These are phyloP conservation scores for Scaptomyza polygonia DNA, from an alignment of 2,888 invertebrate genomes.

Conservation along the genomic window DNA sequence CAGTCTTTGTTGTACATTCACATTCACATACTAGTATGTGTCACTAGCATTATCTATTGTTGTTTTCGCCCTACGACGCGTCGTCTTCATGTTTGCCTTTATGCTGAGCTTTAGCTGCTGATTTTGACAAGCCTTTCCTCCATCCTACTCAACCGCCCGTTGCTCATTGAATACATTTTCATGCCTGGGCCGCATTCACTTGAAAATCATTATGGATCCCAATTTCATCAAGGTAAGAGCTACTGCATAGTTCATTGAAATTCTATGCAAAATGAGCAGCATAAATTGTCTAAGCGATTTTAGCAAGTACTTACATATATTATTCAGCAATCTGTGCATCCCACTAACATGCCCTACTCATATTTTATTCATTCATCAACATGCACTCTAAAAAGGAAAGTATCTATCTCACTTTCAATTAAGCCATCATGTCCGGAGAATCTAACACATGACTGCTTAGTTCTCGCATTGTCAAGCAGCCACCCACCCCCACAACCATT, in stretches of 20 bases:
- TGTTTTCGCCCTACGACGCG: slow-evolving; percentile 11
- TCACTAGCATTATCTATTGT: slow-evolving; percentile 55
- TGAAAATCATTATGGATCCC: slow-evolving; percentile 28
- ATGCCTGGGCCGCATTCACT: slow-evolving; percentile 5
- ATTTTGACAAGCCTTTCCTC: slow-evolving; percentile 30
- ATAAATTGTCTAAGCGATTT: slow-evolving; percentile 21
- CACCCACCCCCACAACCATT: slow-evolving; percentile 19
- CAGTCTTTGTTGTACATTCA: slow-evolving; percentile 34
- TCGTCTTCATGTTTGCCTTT: slow-evolving; percentile 12
- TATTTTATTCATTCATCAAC: slow-evolving; percentile 32
- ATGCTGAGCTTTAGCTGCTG: slow-evolving; percentile 26
- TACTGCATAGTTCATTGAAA: slow-evolving; percentile 22
- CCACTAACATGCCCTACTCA: background rate
- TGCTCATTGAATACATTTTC: background rate
- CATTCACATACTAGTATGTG: slow-evolving; percentile 33
- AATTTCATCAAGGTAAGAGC: slow-evolving; percentile 29
- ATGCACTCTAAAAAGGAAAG: slow-evolving; percentile 9
- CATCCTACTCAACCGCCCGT: background rate
- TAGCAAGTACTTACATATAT: background rate
- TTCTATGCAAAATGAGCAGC: slow-evolving; percentile 21
- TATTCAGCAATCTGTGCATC: slow-evolving; percentile 5
- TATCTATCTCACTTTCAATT: slow-evolving; percentile 55
- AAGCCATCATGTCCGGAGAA: slow-evolving; percentile 36
- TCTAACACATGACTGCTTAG: slow-evolving; percentile 39
- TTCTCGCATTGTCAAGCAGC: slow-evolving; percentile 6